These are phyloP conservation scores for Caerostris extrusa DNA, from an alignment of 1,140 invertebrate species.

Conservation along the genomic window DNA sequence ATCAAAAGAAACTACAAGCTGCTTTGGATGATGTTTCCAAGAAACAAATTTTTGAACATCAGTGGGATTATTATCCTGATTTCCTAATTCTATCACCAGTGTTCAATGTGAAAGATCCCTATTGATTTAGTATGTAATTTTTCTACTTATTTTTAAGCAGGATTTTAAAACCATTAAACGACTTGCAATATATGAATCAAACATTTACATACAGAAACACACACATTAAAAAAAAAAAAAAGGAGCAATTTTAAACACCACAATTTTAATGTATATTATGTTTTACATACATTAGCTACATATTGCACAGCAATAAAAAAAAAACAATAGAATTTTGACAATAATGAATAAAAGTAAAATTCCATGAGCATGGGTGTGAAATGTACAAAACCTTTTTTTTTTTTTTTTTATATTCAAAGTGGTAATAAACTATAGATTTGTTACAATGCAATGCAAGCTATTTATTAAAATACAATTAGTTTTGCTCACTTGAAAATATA, in stretches of 20 bases:
- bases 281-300: conserved; percentile 75
- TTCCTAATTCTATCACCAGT: too few species aligned
- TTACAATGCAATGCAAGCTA: conserved; percentile 76
- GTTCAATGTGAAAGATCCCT: too few species aligned
- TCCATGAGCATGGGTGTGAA: conserved; percentile 71
- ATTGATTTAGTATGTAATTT: too few species aligned
- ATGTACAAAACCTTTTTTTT: conserved; percentile 68
- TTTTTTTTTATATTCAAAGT: conserved; percentile 72
- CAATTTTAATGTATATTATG: conserved; percentile 71
- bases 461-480: conserved; percentile 77
- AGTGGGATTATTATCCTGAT: too few species aligned
- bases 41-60: too few species aligned
- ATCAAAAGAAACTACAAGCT: too few species aligned
- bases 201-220: background rate
- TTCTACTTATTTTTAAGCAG: too few species aligned
- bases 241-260: conserved; percentile 58
- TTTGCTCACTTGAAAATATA: conserved; percentile 73
- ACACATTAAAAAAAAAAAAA: background rate
- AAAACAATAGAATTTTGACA: conserved; percentile 69
- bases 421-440: conserved; percentile 76
- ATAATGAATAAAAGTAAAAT: conserved; percentile 65
- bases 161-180: too few species aligned
- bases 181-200: too few species aligned
- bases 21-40: too few species aligned
- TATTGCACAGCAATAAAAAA: conserved; percentile 77